phyloP scores from a whole-genome alignment of 2,113 vertebrate species.

The Geococcyx californianus region DNA sequence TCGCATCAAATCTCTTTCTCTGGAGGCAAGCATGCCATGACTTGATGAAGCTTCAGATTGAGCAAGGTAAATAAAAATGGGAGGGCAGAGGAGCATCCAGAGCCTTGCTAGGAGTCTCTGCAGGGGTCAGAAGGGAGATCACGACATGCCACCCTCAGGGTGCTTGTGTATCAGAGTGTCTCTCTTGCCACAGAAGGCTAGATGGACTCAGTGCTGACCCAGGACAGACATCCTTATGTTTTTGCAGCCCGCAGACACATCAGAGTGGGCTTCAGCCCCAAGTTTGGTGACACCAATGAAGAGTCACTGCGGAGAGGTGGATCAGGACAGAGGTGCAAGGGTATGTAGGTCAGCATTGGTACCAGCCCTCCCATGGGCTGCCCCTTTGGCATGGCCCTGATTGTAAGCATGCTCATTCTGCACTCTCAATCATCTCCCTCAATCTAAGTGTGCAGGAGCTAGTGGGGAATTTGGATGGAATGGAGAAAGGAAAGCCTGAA shows the following conservation, averaged over 20 bases:
- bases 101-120: not conserved
- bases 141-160: not conserved
- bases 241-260: not conserved
- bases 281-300: not conserved
- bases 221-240: not conserved
- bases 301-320: not conserved
- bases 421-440: not conserved
- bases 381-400: accelerated
- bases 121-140: not conserved
- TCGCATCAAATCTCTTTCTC: not conserved
- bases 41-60: not conserved
- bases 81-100: not conserved
- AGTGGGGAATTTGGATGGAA: not conserved
- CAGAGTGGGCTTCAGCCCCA: not conserved
- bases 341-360: not conserved
- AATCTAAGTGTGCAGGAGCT: not conserved
- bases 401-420: not conserved
- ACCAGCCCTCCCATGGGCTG: not conserved
- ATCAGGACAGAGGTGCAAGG: not conserved
- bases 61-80: not conserved
- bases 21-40: not conserved
- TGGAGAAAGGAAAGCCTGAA: not conserved
- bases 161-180: not conserved
- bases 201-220: accelerated
- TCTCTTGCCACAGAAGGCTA: not conserved